Base-by-base conservation (phyloP, 2,888 invertebrate genomes). In the Melikaiella ostensackeni region DNA sequence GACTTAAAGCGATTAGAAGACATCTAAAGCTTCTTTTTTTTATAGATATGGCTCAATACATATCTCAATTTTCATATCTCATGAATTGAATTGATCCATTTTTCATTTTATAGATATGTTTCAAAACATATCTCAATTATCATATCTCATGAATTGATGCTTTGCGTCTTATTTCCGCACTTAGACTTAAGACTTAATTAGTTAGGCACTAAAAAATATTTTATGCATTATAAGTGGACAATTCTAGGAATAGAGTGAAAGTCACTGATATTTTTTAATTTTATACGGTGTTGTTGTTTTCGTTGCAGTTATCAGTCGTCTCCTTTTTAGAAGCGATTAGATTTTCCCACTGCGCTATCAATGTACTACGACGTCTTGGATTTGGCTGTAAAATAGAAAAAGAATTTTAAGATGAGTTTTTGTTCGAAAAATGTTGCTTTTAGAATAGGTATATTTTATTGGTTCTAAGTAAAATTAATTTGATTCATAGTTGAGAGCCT, bases 301-400 rank as follows among this genome's bases (percentile, higher is more conserved):
- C 90, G 74, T 84, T 82, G 75, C 84, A 86, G 70, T 87, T 88
- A 62, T 89, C 90, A 27, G 78, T 83, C 27, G 84, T 81, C 62
- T 89, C 87, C 59, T 84, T 88, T 61, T 89, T 90, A 21, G 88
- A 86, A 19, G 89, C 89, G 81, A 96, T 97, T 84, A 96, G 93
- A 80, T 94, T 96, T 91, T 97, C 97, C 95, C 96, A 97, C 91
- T 96, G 95, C 83, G 95, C 96, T 87, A 97, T 96, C 81, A 97
- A 93, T 62, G 96, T 95, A 86, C 95, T 95, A 19, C 96, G 95
- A 74, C 91, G 88, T 81, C 92, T 91, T 81, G 85, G 89, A 84
- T 86, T 87, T 63, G 87, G 86, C 88, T 90, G 81, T 9, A 84
- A 85, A 59, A 80, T 24, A 73, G 76, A 73, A 59, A 30, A 78